Conservation (phyloP, 2,888 invertebrate genomes). For the Apodemia mormo region DNA sequence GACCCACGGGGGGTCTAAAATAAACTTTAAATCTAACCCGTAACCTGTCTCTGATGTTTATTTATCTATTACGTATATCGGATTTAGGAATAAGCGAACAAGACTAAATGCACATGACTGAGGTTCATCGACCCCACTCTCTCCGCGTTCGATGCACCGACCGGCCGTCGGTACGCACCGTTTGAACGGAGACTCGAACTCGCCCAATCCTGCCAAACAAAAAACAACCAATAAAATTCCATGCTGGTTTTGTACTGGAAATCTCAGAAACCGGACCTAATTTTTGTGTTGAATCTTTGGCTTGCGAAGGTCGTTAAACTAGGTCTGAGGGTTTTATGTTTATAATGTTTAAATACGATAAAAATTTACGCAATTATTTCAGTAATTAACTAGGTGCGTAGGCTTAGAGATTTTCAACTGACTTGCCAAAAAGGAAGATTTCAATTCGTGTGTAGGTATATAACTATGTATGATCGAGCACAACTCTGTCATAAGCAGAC, state of each 20-base stretch:
- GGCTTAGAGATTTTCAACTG: too few relatives aligned
- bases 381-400: too few relatives aligned
- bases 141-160: conserved; percentile 79
- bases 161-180: conserved; percentile 45
- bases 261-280: conserved; percentile 20
- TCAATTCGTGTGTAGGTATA: too few relatives aligned
- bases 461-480: too few relatives aligned
- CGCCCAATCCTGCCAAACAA: conserved; percentile 45
- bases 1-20: neutral
- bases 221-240: conserved; percentile 26
- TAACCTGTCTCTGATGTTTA: conserved; percentile 34
- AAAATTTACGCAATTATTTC: too few relatives aligned
- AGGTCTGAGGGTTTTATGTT: conserved; percentile 9
- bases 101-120: conserved; percentile 71
- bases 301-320: conserved; percentile 16
- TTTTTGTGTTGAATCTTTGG: conserved; percentile 22
- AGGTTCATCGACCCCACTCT: conserved; percentile 74
- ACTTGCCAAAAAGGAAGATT: too few relatives aligned
- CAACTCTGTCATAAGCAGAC: too few relatives aligned
- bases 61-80: conserved; percentile 41
- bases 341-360: conserved; percentile 10
- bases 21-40: conserved; percentile 30
- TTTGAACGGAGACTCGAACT: conserved; percentile 42
- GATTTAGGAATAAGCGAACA: conserved; percentile 53
- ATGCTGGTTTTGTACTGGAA: conserved; percentile 10